These are phyloP conservation scores for Peromyscus eremicus DNA, from an alignment of 2,797 vertebrate species.

Conservation along the genomic window DNA sequence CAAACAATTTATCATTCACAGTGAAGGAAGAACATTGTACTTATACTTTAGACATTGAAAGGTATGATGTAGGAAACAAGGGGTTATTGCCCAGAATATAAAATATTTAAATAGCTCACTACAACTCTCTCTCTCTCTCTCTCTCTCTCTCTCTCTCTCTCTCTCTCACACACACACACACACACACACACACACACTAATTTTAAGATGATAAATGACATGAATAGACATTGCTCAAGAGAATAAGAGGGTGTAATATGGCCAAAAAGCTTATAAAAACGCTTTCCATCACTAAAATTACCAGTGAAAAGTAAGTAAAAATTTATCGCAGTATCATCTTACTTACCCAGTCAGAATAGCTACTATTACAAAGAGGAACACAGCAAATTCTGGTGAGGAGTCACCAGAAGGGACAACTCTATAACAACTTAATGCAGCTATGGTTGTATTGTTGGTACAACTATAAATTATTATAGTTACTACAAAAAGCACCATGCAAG, in stretches of 20 bases:
- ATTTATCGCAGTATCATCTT: background rate
- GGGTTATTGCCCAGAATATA: background rate
- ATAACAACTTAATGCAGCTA: no score
- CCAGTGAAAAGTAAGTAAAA: background rate
- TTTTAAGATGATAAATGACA: background rate
- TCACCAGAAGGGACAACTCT: background rate
- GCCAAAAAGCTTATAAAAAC: background rate
- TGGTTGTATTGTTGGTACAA: background rate
- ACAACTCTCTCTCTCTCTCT: background rate
- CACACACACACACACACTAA: background rate
- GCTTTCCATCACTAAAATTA: background rate
- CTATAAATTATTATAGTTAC: background rate
- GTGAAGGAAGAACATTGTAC: background rate
- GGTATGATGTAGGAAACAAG: background rate
- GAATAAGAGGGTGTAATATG: background rate
- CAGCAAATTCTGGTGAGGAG: background rate
- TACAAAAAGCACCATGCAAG: background rate
- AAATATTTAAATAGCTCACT: background rate
- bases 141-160: no score
- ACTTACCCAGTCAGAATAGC: background rate
- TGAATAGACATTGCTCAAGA: background rate
- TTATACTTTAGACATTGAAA: conserved; percentile 9
- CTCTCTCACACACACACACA: background rate
- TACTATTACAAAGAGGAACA: background rate
- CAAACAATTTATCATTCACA: background rate